These are phyloP conservation scores for Pachyseris speciosa DNA, from an alignment of 64 coral and sea anemone species.

Conservation along the genomic window DNA sequence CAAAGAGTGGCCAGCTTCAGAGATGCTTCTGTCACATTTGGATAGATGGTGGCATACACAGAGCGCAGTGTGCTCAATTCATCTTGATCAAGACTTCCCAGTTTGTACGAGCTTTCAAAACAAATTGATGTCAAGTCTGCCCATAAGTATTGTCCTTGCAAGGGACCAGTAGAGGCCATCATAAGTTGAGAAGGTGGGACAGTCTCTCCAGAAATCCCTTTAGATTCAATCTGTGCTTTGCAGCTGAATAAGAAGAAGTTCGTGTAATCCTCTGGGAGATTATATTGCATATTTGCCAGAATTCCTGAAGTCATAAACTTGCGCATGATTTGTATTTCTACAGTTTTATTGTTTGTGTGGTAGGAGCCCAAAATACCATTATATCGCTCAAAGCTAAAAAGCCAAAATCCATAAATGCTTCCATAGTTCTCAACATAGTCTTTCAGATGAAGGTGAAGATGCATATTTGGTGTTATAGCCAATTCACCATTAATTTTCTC, in stretches of 20 bases:
- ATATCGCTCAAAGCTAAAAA: too few relatives aligned
- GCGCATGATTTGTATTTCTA: too few relatives aligned
- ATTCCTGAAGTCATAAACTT: too few relatives aligned
- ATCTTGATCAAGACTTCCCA: background rate
- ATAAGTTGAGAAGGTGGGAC: background rate
- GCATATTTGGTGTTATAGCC: conserved; percentile 43
- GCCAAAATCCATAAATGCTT: too few relatives aligned
- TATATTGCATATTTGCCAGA: background rate
- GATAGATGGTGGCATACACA: background rate
- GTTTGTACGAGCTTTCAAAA: background rate
- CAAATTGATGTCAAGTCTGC: background rate
- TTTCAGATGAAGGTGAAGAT: conserved; percentile 52
- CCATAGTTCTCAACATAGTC: too few relatives aligned
- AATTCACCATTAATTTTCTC: background rate
- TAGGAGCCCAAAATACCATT: too few relatives aligned
- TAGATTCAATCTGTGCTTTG: background rate
- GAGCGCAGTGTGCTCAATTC: background rate
- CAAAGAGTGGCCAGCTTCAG: too few relatives aligned
- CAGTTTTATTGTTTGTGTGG: too few relatives aligned
- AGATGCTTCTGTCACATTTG: too few relatives aligned
- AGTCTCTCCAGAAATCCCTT: background rate
- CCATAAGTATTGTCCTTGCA: background rate
- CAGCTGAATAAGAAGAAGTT: background rate
- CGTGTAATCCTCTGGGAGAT: background rate
- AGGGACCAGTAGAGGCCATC: background rate